These are phyloP conservation scores for Spermophilus dauricus DNA, from an alignment of 2,113 vertebrate genomes.

Conservation along the genomic window DNA sequence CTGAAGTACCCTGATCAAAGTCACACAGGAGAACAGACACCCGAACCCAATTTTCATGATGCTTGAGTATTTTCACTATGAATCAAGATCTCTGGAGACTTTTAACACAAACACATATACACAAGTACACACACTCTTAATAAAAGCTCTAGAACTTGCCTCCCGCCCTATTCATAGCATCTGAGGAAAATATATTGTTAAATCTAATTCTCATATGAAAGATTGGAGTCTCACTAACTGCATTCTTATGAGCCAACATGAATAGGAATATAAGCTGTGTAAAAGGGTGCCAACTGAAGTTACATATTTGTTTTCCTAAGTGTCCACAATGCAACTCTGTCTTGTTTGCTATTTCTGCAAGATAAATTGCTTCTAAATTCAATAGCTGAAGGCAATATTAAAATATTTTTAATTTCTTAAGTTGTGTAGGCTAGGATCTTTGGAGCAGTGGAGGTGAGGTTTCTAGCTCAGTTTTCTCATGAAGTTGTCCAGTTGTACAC, in stretches of 20 bases:
- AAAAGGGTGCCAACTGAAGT: not conserved
- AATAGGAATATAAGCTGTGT: not conserved
- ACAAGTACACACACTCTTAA: not conserved
- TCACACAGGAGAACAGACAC: not conserved
- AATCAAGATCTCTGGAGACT: not conserved
- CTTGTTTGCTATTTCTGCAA: not conserved
- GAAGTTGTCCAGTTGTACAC: not conserved
- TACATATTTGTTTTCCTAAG: not conserved
- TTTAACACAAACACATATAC: not conserved
- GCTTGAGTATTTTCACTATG: slow-evolving; percentile 16
- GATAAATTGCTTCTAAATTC: not conserved
- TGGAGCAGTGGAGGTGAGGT: not conserved
- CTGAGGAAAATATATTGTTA: not conserved
- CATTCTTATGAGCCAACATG: not conserved
- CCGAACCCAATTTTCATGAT: not conserved
- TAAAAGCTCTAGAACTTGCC: not conserved
- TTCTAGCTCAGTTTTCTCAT: not conserved
- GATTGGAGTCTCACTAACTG: not conserved
- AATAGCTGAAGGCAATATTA: not conserved
- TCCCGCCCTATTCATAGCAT: not conserved
- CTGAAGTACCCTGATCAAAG: not conserved
- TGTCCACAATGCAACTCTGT: not conserved
- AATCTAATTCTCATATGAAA: not conserved
- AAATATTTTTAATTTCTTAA: not conserved
- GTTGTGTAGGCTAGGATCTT: not conserved